These are phyloP conservation scores for Zelleria hepariella DNA, from an alignment of 2,888 invertebrate species.

Conservation along the genomic window DNA sequence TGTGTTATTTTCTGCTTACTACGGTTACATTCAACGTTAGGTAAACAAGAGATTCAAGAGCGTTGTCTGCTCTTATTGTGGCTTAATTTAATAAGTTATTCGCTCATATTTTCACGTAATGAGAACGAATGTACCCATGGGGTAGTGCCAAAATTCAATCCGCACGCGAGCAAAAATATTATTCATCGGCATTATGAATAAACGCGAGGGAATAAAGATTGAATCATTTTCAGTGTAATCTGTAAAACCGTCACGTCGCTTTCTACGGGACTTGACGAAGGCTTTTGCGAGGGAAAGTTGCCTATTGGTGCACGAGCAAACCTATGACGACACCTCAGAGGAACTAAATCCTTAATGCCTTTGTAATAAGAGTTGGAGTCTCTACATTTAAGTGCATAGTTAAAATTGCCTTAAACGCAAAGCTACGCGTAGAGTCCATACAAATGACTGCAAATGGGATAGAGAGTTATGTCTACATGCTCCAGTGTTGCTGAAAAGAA, in stretches of 20 bases:
- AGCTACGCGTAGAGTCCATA: constrained; percentile 41
- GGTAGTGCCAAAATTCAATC: not conserved
- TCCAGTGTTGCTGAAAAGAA: constrained; percentile 30
- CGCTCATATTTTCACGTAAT: no score
- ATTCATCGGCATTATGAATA: not conserved
- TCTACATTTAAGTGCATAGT: constrained; percentile 20
- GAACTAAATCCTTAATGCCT: not conserved
- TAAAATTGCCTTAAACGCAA: not conserved
- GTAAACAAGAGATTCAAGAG: no score
- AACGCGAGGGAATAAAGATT: not conserved
- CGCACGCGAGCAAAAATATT: not conserved
- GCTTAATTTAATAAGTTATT: no score
- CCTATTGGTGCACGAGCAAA: constrained; percentile 15
- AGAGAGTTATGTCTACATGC: constrained; percentile 20
- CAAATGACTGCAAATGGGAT: constrained; percentile 37
- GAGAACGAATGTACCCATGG: not conserved
- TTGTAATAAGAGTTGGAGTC: not conserved
- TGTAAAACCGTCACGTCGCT: constrained; percentile 58
- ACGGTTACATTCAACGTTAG: no score
- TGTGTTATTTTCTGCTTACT: no score
- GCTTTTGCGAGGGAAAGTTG: constrained; percentile 58
- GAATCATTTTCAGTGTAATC: constrained; percentile 5
- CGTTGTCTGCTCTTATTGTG: no score
- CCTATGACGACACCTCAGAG: not conserved
- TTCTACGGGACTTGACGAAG: constrained; percentile 63